Conservation (phyloP, 2,888 invertebrate species). For the Ochropacha duplaris region DNA sequence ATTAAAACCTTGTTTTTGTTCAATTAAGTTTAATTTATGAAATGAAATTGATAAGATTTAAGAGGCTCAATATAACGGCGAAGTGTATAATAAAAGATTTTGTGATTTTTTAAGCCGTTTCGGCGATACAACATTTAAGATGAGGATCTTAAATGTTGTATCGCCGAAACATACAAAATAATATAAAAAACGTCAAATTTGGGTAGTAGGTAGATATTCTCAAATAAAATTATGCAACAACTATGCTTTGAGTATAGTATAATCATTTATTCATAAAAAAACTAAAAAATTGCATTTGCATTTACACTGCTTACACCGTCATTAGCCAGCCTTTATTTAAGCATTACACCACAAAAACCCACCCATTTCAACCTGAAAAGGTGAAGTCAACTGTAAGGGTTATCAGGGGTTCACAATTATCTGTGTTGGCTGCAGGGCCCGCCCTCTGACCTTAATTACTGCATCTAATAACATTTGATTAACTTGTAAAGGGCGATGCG, state of each 20-base stretch:
- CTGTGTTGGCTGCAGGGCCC: conserved; percentile 21
- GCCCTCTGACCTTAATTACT: conserved; percentile 8
- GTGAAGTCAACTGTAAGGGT: conserved; percentile 30
- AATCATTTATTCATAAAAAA: background rate
- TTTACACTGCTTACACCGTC: background rate
- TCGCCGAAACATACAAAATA: no score
- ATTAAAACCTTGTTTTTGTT: conserved; percentile 13
- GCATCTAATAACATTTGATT: conserved; percentile 1
- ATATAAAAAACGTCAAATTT: no score
- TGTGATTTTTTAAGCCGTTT: conserved; percentile 14
- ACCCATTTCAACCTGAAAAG: conserved; percentile 22
- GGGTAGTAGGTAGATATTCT: no score
- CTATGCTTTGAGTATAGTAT: background rate
- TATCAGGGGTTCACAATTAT: conserved; percentile 42
- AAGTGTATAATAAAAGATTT: conserved; percentile 14
- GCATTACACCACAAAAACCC: conserved; percentile 15
- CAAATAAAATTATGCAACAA: no score
- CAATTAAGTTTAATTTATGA: conserved; percentile 13
- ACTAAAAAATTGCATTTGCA: background rate
- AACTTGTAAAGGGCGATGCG: conserved; percentile 7
- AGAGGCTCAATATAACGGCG: conserved; percentile 16
- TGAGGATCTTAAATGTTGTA: background rate
- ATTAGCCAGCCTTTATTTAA: background rate
- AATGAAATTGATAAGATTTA: conserved; percentile 16
- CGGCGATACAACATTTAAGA: conserved; percentile 7